Evolutionary conservation across 1,140 invertebrate genomes (phyloP), one percentile per base, ranked within the genome.

Genomic region (Listronotus oregonensis): DNA sequence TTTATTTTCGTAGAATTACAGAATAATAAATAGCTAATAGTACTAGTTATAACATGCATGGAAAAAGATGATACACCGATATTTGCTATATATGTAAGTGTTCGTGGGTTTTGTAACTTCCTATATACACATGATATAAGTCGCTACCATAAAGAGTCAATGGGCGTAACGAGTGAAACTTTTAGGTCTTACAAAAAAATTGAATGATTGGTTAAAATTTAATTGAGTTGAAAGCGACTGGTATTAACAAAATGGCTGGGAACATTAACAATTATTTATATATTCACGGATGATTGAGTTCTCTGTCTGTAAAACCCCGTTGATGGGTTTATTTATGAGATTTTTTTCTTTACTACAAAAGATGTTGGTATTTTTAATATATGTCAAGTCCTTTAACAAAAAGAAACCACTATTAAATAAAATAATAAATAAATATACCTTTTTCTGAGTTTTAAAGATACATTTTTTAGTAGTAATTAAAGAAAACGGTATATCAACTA

Each of bases 141-240:
- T 2, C 15, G 15, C 18, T 49, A 37, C 51, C 32, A 54, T 54
- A 37, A 39, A 18, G 37, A 54, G 51, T 54, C 51, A 54, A 54
- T 54, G 27, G 51, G 51, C 51, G 51, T 34, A 37, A 54, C 51
- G 14, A 39, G 51, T 39, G 32, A 54, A 54, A 54, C 32, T 54
- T 18, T 15, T 37, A 37, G 11, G 34, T 18, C 49, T 32, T n/a
- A 51, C 11, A 54, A 27, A 54, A 54, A 54, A 54, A 31, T n/a
- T 54, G 51, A 54, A 31, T 18, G 51, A 54, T 54, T 54, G 51
- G 51, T 54, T 54, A 34, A 54, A 54, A 37, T 54, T 54, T 37
- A 54, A 37, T 54, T 39, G 34, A 37, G 51, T 37, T 27, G 51
- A 54, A 54, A 54, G 51, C 31, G 32, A 37, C 27, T 54, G 51